phyloP scores from a whole-genome alignment of 2,888 invertebrate genomes.

The Ommatoiulus sabulosus region DNA sequence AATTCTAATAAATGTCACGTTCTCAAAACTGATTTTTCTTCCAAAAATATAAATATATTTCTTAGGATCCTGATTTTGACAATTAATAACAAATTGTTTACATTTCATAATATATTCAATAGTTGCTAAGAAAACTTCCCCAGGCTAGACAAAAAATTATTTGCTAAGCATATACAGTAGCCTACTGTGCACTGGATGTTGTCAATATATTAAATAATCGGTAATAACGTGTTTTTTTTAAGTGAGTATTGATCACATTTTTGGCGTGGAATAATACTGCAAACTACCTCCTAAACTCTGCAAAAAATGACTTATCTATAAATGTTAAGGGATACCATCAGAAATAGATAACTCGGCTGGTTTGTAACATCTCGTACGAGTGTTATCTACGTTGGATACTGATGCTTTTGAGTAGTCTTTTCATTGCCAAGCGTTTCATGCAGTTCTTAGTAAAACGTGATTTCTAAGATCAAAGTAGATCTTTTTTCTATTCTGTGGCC shows the following conservation, averaged over 20 bases:
- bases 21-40: too few species aligned
- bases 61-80: too few species aligned
- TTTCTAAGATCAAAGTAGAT: constrained; percentile 43
- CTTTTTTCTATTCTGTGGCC: constrained; percentile 26
- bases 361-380: neutral
- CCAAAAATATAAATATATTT: too few species aligned
- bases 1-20: too few species aligned
- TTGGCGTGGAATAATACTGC: neutral
- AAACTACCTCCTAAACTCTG: neutral
- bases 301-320: neutral
- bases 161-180: too few species aligned
- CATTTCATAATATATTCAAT: too few species aligned
- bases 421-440: neutral
- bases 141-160: too few species aligned
- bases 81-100: too few species aligned
- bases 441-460: constrained; percentile 40
- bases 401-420: constrained; percentile 32
- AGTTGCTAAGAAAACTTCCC: too few species aligned
- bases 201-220: too few species aligned
- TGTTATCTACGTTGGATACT: constrained; percentile 21
- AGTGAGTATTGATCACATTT: neutral
- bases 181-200: too few species aligned
- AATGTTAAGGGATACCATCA: neutral
- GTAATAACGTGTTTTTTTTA: too few species aligned
- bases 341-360: neutral